Evolutionary conservation across 2,113 vertebrate genomes (phyloP), one percentile per base, ranked within the genome.

Genomic region (Spea multiplicata): DNA sequence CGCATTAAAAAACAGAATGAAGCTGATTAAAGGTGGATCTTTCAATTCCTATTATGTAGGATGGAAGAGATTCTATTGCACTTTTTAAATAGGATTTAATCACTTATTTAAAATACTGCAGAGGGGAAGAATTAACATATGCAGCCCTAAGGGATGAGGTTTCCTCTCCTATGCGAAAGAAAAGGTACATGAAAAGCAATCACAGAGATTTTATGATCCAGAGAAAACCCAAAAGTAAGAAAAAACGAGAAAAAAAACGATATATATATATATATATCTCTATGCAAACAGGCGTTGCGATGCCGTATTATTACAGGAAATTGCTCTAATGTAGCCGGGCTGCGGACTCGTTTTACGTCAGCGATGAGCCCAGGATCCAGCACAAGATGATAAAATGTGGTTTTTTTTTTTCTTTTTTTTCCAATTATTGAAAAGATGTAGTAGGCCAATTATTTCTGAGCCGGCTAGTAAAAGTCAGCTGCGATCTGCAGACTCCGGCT

Each of bases 391-490:
- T 61, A 77, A 77, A 77, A 70, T 12, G 66, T 16, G 55, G n/a
- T n/a, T n/a, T n/a, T n/a, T n/a, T n/a, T n/a, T n/a, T n/a, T n/a
- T 5, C 66, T 71, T 79, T 82, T 73, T 52, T 57, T 6, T 50
- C 45, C 70, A 6, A 72, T 0, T 55, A 59, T 68, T 79, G 71
- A 73, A 76, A 83, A 82, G 48, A 73, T n/a, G 75, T 44, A 55
- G 69, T 70, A 66, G 67, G 78, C 78, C 84, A 84, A 86, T 86
- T 89, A 86, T 83, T 83, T 86, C 64, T 53, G 44, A 80, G 50
- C 47, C 74, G 75, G 64, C 82, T 66, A 74, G 55, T 47, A 55
- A 76, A 66, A 76, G 52, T 68, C 68, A 30, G 49, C 68, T 50
- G 67, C 76, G 45, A 71, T 71, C 67, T 13, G 46, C 68, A 52